Base-by-base conservation (phyloP, 2,797 vertebrate genomes). In the Cetoscarus ocellatus region DNA sequence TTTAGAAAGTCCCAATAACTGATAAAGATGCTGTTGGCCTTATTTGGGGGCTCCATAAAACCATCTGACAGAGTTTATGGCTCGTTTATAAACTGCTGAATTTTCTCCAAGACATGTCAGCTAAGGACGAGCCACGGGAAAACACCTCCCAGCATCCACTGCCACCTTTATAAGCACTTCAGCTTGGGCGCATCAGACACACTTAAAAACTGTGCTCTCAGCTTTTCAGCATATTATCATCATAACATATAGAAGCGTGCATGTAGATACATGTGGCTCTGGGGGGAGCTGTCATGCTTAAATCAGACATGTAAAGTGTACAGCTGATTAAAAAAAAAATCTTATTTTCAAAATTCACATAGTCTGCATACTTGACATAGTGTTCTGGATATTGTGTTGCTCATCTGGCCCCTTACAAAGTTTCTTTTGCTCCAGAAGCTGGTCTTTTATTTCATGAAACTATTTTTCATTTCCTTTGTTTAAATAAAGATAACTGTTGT, bases 91-190 rank as follows among this genome's bases (percentile, higher is more conserved):
- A 35, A 43, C 35, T 17, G n/a, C 7, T 47, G 15, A 51, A 65
- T n/a, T 36, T 44, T 65, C 6, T 44, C 35, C 39, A 11, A 53
- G 56, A 66, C 14, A n/a, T 40, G 67, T 63, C 61, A 82, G 52
- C 58, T 78, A 61, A 76, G 52, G 61, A 69, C 47, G 50, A 55
- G 19, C 19, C 7, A 36, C 5, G 11, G 43, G 48, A 76, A 75
- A 54, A 70, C 59, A 72, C 64, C 51, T 68, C 50, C 10, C 8
- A 43, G 43, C 43, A 44, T 44, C 12, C 34, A 18, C 43, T 13
- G 2, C 27, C 56, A 61, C 18, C 44, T 71, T 77, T 65, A 73
- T 82, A 17, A 62, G 19, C 36, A 61, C 45, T 13, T 77, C 44
- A 40, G 42, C 42, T 56, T 61, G 8, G 19, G 43, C 58, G 43